phyloP scores from a whole-genome alignment of 2,797 vertebrate species.

The Apodemus agrarius region DNA sequence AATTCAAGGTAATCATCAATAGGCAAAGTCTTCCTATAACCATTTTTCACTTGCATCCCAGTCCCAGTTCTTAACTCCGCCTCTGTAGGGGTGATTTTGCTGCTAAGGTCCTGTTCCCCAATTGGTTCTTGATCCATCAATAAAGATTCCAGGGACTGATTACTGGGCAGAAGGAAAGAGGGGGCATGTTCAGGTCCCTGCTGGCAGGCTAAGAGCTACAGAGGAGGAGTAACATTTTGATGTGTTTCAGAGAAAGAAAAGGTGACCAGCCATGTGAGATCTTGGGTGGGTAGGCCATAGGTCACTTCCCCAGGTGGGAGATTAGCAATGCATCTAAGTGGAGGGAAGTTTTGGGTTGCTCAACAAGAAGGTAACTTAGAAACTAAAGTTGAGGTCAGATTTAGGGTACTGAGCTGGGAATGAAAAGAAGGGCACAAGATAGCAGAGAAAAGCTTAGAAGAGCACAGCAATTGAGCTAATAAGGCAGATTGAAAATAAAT shows the following conservation, averaged over 20 bases:
- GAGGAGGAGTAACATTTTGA: not conserved
- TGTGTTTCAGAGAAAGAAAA: not conserved
- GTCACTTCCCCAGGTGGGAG: not conserved
- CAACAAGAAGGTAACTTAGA: not conserved
- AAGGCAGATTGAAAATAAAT: not conserved
- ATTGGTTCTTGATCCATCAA: not conserved
- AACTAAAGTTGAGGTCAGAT: not conserved
- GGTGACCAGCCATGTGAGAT: not conserved
- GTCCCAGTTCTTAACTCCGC: not conserved
- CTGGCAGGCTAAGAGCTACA: not conserved
- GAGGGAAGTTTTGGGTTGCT: not conserved
- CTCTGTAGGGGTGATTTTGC: not conserved
- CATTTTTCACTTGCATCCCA: not conserved
- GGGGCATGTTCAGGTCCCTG: not conserved
- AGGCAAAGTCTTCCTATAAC: not conserved
- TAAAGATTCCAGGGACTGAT: not conserved
- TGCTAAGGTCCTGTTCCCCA: not conserved
- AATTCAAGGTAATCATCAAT: not conserved
- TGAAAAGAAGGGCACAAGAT: not conserved
- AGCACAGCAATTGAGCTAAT: not conserved
- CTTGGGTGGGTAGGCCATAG: not conserved
- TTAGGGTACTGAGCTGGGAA: not conserved
- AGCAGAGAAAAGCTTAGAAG: not conserved
- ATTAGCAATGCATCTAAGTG: not conserved
- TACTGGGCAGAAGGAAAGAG: not conserved